Evolutionary conservation across 2,888 invertebrate species (phyloP).

Genomic region (Gasteruption jaculator): DNA sequence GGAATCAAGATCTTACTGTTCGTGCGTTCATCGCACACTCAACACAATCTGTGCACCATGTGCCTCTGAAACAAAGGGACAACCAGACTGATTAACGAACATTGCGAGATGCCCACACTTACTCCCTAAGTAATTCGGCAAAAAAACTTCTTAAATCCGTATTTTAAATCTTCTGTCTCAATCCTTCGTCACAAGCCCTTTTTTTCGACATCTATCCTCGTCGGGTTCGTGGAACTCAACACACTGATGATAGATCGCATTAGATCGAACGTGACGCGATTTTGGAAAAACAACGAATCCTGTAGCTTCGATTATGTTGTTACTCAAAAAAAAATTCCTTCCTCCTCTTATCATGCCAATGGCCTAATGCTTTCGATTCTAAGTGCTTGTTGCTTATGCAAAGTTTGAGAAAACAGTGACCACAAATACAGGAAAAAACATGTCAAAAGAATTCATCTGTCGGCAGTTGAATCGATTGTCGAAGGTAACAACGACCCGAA

Average conservation of each 20-base stretch:
- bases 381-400: conserved; percentile 33
- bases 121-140: conserved; percentile 26
- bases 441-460: too few relatives aligned
- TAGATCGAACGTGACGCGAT: conserved; percentile 16
- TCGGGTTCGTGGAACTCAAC: not conserved
- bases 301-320: not conserved
- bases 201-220: conserved; percentile 6
- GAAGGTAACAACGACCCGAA: conserved; percentile 9
- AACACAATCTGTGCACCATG: conserved; percentile 57
- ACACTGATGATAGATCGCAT: conserved; percentile 30
- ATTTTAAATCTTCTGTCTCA: conserved; percentile 29
- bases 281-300: not conserved
- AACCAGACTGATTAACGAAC: conserved; percentile 55
- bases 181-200: conserved; percentile 37
- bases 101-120: conserved; percentile 47
- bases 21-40: conserved; percentile 48
- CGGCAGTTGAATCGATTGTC: conserved; percentile 10
- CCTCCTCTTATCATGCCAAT: conserved; percentile 13
- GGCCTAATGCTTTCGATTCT: conserved; percentile 33
- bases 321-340: conserved; percentile 3
- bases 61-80: conserved; percentile 80
- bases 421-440: too few relatives aligned
- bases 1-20: conserved; percentile 33
- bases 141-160: conserved; percentile 14
- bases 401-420: conserved; percentile 35